phyloP scores from a whole-genome alignment of 2,888 invertebrate species.

The Biston betularia region DNA sequence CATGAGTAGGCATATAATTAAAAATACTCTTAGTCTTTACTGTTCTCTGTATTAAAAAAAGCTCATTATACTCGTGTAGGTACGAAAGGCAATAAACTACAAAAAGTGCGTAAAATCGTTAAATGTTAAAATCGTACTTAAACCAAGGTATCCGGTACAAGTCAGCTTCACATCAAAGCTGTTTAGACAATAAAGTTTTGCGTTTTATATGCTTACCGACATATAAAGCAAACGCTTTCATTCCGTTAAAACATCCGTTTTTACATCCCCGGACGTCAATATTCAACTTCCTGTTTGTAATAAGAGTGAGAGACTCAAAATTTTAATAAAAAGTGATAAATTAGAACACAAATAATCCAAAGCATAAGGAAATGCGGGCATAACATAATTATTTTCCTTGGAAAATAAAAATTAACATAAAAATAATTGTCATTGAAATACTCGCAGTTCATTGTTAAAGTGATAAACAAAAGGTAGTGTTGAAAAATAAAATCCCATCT shows the following conservation, averaged over 20 bases:
- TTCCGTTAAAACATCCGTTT: neutral
- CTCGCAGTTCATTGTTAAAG: neutral
- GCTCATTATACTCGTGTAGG: no score
- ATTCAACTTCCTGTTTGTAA: constrained; percentile 13
- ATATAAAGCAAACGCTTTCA: neutral
- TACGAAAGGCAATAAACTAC: no score
- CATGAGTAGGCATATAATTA: neutral
- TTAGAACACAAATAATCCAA: neutral
- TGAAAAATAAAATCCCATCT: neutral
- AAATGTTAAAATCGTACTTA: neutral
- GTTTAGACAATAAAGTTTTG: neutral
- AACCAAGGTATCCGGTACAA: neutral
- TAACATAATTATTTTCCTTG: neutral
- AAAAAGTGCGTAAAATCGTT: neutral
- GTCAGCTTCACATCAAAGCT: neutral
- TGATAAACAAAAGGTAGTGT: neutral
- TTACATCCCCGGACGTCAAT: constrained; percentile 1
- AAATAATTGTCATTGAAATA: neutral
- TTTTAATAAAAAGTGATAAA: neutral
- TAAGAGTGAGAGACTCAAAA: neutral
- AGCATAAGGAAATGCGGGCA: constrained; percentile 3
- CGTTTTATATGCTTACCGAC: neutral
- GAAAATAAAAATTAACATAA: neutral
- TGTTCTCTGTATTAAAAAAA: no score
- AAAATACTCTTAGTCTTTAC: neutral